These are phyloP conservation scores for Calephelis nemesis DNA, from an alignment of 1,140 invertebrate species.

Conservation along the genomic window DNA sequence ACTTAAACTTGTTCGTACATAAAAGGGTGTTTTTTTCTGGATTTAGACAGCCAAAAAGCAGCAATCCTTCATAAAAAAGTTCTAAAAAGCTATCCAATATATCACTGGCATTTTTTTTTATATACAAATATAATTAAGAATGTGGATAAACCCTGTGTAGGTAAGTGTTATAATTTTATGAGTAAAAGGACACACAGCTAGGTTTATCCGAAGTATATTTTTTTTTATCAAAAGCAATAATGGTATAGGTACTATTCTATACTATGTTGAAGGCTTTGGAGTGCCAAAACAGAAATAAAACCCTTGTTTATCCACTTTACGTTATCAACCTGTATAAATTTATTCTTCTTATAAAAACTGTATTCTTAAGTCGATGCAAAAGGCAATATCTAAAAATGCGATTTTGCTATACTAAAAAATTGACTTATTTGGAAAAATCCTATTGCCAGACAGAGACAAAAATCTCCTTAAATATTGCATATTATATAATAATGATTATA, in stretches of 20 bases:
- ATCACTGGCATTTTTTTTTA: not conserved
- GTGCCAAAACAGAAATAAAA: not conserved
- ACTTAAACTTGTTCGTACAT: too few species aligned
- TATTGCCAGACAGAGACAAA: not conserved
- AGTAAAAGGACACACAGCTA: too few species aligned
- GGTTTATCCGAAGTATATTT: too few species aligned
- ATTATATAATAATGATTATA: not conserved
- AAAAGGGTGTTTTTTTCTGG: too few species aligned
- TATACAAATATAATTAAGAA: not conserved
- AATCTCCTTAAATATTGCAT: not conserved
- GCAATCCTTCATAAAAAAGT: not conserved
- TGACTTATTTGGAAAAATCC: not conserved
- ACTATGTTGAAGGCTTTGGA: not conserved
- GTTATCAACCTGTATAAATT: not conserved
- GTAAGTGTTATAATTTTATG: too few species aligned
- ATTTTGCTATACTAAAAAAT: slow-evolving; percentile 9
- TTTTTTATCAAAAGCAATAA: too few species aligned
- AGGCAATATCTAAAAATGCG: not conserved
- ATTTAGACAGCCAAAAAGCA: too few species aligned
- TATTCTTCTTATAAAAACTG: not conserved
- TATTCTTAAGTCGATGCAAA: not conserved
- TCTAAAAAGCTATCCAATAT: not conserved
- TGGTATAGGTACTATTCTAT: too few species aligned
- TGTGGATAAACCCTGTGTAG: too few species aligned
- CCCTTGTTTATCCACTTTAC: not conserved